Percentiles rank a stretch among this genome's conserved stretches.
Conservation (phyloP, 2,888 invertebrate genomes). For the Sipha maydis region DNA sequence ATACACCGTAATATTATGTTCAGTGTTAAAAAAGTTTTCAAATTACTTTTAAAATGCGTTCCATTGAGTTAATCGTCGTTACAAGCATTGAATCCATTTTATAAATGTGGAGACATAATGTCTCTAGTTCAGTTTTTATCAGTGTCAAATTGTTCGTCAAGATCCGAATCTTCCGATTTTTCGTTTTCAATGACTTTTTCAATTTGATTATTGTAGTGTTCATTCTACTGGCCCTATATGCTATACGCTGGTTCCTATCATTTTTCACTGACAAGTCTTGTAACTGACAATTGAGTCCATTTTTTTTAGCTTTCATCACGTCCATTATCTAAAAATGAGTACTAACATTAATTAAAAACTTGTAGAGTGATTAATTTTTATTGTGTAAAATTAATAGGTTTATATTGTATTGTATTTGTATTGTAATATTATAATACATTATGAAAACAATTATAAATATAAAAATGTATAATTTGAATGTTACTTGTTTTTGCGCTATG, state of each 20-base stretch:
- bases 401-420: too few relatives aligned
- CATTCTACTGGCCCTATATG: neutral
- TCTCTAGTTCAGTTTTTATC: constrained; percentile 43
- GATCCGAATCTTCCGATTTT: constrained; percentile 11
- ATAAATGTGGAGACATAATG: constrained; percentile 43
- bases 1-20: neutral
- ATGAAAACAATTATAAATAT: neutral
- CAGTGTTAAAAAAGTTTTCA: neutral
- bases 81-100: constrained; percentile 56
- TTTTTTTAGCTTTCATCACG: constrained; percentile 16
- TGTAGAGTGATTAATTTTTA: neutral
- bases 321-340: constrained; percentile 40
- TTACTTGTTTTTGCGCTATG: constrained; percentile 39
- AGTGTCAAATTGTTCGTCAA: constrained; percentile 41
- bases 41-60: constrained; percentile 26
- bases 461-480: neutral
- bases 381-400: neutral
- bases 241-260: neutral
- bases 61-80: constrained; percentile 38
- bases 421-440: neutral
- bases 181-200: neutral
- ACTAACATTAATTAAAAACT: neutral
- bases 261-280: constrained; percentile 26
- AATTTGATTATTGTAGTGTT: neutral
- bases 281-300: constrained; percentile 15